phyloP scores from a whole-genome alignment of 2,797 vertebrate species.

The Mastacembelus armatus region DNA sequence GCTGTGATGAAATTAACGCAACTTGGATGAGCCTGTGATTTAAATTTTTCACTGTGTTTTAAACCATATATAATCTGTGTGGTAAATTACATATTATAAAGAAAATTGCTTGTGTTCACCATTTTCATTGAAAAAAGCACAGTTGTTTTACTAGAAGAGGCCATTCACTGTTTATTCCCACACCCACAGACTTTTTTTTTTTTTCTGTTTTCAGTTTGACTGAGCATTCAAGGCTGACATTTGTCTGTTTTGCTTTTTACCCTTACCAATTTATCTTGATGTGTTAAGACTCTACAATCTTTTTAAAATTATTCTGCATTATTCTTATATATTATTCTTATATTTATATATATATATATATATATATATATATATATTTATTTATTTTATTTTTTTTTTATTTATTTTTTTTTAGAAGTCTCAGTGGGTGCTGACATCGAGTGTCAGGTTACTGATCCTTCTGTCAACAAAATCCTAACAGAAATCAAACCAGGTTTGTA shows the following conservation, averaged over 20 bases:
- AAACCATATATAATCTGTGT: too few species aligned
- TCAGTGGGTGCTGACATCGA: slow-evolving; percentile 55
- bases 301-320: too few species aligned
- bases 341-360: not conserved
- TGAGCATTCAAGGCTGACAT: too few species aligned
- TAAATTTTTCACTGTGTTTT: too few species aligned
- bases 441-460: slow-evolving; percentile 51
- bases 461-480: slow-evolving; percentile 54
- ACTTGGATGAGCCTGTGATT: too few species aligned
- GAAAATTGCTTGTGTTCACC: too few species aligned
- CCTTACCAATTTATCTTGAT: not conserved
- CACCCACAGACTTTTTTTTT: too few species aligned
- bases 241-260: too few species aligned
- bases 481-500: slow-evolving; percentile 75
- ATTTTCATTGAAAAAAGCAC: not conserved
- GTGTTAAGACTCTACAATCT: slow-evolving; percentile 5
- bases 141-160: not conserved
- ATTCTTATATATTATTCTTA: not conserved
- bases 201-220: too few species aligned
- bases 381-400: slow-evolving; percentile 1
- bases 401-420: slow-evolving; percentile 64
- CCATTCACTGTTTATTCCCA: too few species aligned
- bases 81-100: too few species aligned
- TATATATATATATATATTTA: not conserved
- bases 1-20: too few species aligned